A percentile compares a stretch with the other conserved stretches of the same genome.
phyloP scores from a whole-genome alignment of 2,113 vertebrate genomes.

The Vombatus ursinus region DNA sequence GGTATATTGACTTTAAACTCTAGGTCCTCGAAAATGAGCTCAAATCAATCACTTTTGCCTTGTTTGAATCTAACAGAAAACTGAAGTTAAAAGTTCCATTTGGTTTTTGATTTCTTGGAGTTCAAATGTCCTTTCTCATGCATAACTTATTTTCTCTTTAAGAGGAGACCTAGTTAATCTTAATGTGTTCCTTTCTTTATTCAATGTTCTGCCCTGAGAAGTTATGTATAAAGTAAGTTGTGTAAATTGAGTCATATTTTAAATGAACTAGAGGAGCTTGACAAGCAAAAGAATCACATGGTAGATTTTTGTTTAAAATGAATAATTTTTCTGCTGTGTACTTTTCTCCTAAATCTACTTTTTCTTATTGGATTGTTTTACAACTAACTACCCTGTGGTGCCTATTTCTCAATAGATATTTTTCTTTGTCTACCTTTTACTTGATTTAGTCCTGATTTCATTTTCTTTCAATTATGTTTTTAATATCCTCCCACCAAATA shows the following conservation, averaged over 20 bases:
- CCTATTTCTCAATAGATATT: background rate
- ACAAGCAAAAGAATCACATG: background rate
- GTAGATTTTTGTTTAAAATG: background rate
- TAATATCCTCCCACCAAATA: background rate
- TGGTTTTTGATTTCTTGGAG: background rate
- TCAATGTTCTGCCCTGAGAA: background rate
- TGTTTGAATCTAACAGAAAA: background rate
- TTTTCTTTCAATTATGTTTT: background rate
- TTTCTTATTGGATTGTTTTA: background rate
- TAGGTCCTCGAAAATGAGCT: background rate
- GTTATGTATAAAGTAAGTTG: background rate
- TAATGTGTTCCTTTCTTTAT: background rate
- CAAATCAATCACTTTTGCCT: background rate
- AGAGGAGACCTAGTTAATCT: background rate
- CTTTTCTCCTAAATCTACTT: background rate
- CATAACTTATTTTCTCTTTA: background rate
- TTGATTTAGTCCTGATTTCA: background rate
- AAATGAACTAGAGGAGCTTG: background rate
- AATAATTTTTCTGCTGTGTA: background rate
- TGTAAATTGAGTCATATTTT: background rate
- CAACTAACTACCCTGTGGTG: background rate
- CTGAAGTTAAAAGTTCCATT: background rate
- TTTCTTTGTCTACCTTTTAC: background rate
- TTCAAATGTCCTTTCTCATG: background rate
- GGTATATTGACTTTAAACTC: background rate